phyloP scores from a whole-genome alignment of 2,797 vertebrate genomes.

The Tauraco hartlaubi region DNA sequence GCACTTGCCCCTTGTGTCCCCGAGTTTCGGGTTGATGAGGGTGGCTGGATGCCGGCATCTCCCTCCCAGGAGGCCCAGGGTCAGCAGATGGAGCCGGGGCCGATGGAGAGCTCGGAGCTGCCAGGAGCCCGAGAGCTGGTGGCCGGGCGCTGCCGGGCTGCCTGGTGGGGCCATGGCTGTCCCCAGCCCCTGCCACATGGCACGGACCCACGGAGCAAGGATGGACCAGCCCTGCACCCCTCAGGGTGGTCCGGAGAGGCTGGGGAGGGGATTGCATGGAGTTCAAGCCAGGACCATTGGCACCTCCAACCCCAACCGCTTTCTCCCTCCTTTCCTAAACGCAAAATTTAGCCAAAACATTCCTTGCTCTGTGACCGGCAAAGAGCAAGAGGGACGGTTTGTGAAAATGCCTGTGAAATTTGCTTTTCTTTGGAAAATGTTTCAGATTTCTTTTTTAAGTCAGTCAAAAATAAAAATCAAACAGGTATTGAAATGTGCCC shows the following conservation, averaged over 20 bases:
- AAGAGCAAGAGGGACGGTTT: background rate
- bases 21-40: rapidly evolving
- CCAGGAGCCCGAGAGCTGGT: background rate
- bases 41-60: background rate
- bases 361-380: background rate
- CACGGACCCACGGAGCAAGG: background rate
- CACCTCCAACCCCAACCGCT: background rate
- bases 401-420: background rate
- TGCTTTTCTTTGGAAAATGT: background rate
- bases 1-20: background rate
- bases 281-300: background rate
- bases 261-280: rapidly evolving
- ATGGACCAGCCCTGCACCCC: background rate
- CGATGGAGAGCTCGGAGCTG: background rate
- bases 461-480: background rate
- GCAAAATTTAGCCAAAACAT: background rate
- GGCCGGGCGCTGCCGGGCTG: background rate
- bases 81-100: too few relatives aligned
- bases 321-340: background rate
- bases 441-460: too few relatives aligned
- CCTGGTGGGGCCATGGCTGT: rapidly evolving
- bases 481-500: background rate
- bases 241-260: rapidly evolving
- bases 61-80: rapidly evolving
- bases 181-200: rapidly evolving